These are phyloP conservation scores for Agrotis clavis DNA, from an alignment of 2,888 invertebrate species.

Conservation along the genomic window DNA sequence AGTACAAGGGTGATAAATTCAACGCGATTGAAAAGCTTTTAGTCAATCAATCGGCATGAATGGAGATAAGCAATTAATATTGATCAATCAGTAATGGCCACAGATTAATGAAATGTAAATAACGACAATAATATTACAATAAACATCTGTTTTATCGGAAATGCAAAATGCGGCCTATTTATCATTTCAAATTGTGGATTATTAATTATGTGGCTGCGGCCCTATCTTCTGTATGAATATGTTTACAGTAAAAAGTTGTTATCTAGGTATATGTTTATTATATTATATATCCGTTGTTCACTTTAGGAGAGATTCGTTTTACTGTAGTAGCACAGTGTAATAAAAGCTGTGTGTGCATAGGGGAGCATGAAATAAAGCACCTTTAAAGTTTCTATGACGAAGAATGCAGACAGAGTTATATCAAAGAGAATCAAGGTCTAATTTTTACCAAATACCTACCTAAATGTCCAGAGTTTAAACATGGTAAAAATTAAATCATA, in stretches of 20 bases:
- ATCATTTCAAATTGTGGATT: conserved; percentile 4
- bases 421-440: too few relatives aligned
- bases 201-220: not conserved
- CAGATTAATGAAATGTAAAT: conserved; percentile 40
- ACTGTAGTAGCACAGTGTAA: too few relatives aligned
- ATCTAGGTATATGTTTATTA: not conserved
- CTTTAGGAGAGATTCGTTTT: too few relatives aligned
- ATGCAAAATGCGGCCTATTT: not conserved
- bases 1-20: not conserved
- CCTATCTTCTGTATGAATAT: conserved; percentile 10
- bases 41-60: conserved; percentile 23
- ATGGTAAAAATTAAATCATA: not conserved
- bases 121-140: conserved; percentile 8
- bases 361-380: too few relatives aligned
- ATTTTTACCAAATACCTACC: not conserved
- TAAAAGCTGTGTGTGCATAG: too few relatives aligned
- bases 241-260: not conserved
- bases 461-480: not conserved
- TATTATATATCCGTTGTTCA: too few relatives aligned
- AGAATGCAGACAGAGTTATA: too few relatives aligned
- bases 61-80: conserved; percentile 35
- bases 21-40: conserved; percentile 6
- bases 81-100: conserved; percentile 16
- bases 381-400: too few relatives aligned
- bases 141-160: conserved; percentile 11